Percentiles rank a stretch among this genome's conserved stretches.
Evolutionary conservation across 2,113 vertebrate genomes (phyloP).

Genomic region (Parus major): DNA sequence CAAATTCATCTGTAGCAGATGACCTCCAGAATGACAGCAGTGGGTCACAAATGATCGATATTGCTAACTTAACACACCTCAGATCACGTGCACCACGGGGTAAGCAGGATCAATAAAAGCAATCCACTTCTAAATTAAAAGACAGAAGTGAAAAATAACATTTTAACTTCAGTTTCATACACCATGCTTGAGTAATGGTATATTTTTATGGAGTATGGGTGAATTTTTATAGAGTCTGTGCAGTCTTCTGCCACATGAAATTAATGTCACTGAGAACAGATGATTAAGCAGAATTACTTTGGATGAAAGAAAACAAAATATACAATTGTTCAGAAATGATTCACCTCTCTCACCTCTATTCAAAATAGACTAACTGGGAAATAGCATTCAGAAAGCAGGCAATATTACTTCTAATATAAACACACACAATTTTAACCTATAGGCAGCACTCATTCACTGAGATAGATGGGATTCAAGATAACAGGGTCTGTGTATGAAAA

Average conservation of each 20-base stretch:
- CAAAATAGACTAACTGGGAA: neutral
- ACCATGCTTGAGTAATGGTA: neutral
- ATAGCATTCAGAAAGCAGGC: neutral
- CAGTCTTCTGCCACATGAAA: neutral
- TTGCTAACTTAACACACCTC: neutral
- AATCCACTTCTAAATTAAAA: neutral
- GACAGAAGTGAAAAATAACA: neutral
- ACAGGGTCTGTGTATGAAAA: neutral
- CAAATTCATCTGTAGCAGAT: neutral
- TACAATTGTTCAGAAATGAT: neutral
- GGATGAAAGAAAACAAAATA: neutral
- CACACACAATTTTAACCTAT: neutral
- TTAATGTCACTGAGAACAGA: neutral
- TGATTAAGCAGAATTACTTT: neutral
- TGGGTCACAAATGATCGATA: neutral
- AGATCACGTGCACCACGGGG: accelerated
- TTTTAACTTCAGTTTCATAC: neutral
- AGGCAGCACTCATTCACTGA: neutral
- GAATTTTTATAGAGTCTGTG: neutral
- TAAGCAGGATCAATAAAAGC: neutral
- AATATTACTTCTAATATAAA: neutral
- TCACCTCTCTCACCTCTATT: neutral
- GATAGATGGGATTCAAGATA: neutral
- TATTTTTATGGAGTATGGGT: neutral
- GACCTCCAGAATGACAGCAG: neutral